phyloP scores from a whole-genome alignment of 2,113 vertebrate species.

The Phasianus colchicus region DNA sequence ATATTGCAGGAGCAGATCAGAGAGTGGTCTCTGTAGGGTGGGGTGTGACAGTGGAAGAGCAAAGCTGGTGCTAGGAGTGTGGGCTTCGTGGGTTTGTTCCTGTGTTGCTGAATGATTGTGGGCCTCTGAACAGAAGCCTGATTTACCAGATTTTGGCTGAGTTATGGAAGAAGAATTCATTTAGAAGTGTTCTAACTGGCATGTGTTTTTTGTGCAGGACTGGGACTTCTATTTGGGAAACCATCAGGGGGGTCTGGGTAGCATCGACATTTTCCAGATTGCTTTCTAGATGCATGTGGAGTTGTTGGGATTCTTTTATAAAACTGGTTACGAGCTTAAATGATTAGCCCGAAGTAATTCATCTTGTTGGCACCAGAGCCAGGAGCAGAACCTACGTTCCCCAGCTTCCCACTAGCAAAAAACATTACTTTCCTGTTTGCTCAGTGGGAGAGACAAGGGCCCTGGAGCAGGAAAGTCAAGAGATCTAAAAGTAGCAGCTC shows the following conservation, averaged over 20 bases:
- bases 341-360: neutral
- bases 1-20: fast-evolving
- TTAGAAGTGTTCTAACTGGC: neutral
- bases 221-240: neutral
- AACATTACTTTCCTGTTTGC: neutral
- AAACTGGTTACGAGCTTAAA: neutral
- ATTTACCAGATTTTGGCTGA: neutral
- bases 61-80: neutral
- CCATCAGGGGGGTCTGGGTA: neutral
- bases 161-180: neutral
- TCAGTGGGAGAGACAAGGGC: neutral
- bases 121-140: neutral
- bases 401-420: neutral
- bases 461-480: neutral
- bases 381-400: neutral
- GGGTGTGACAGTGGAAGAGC: neutral
- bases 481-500: slow-evolving; percentile 19
- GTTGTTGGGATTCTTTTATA: neutral
- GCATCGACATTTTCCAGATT: neutral
- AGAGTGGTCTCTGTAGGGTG: neutral
- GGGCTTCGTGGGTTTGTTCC: neutral
- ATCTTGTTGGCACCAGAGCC: neutral
- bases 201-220: neutral
- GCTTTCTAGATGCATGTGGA: neutral
- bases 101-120: neutral